A percentile compares a stretch with the other conserved stretches of the same genome.
Evolutionary conservation across 2,797 vertebrate species (phyloP).

Genomic region (Leucoraja ocellata): DNA sequence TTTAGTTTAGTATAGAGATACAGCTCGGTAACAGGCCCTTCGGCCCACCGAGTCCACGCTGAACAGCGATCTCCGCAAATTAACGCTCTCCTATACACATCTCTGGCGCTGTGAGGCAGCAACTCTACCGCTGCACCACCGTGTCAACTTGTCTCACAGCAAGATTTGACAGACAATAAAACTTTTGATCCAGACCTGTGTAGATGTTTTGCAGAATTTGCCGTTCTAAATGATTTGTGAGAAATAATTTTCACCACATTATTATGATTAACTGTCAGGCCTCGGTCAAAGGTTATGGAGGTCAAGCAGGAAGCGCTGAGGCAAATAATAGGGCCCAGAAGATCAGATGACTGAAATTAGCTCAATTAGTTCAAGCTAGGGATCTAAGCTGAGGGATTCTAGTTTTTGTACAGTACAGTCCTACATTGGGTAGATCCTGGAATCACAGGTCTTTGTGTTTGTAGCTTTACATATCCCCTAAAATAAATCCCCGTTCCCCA

Average conservation of each 20-base stretch:
- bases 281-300: too few species aligned
- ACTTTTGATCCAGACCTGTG: background rate
- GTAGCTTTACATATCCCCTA: background rate
- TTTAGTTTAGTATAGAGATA: too few species aligned
- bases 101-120: too few species aligned
- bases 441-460: background rate
- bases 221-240: background rate
- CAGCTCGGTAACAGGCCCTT: too few species aligned
- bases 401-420: background rate
- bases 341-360: background rate
- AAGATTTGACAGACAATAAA: background rate
- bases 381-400: background rate
- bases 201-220: background rate
- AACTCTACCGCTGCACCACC: too few species aligned
- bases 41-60: too few species aligned
- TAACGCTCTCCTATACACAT: too few species aligned
- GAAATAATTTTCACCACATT: background rate
- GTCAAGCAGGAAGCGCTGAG: too few species aligned
- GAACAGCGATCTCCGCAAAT: too few species aligned
- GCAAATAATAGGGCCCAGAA: background rate
- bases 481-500: background rate
- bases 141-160: background rate
- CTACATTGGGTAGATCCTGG: background rate
- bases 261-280: background rate
- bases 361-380: background rate